Base-by-base conservation (phyloP, 2,797 vertebrate genomes). In the Sternarchorhynchus goeldii region DNA sequence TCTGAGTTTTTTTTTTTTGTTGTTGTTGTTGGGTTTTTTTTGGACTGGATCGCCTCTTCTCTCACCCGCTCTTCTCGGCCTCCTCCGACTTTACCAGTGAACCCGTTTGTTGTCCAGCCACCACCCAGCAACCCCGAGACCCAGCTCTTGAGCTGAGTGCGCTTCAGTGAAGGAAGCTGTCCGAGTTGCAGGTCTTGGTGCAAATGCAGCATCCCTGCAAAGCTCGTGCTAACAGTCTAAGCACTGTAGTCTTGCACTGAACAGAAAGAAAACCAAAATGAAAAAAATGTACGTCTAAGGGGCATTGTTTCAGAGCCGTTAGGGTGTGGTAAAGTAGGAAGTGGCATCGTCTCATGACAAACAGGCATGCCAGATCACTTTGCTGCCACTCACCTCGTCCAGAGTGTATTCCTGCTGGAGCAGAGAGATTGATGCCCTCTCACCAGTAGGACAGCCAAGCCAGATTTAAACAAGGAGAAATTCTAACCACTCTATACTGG, bases 11-110 rank as follows among this genome's bases (percentile, higher is more conserved):
- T 39, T 39, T 1, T 4, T 39, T 1, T 7, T 4, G 36, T 39
- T 39, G 4, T 39, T 39, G 7, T 45, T 45, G 7, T 50, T 12
- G 12, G 12, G 1, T 50, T 45, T 74, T 74, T 76, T 79, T 85
- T 81, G 41, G 8, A 62, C 45, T 73, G 83, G 78, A 83, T 78
- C 45, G 18, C 55, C 5, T 71, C 59, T 20, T 76, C 56, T 76
- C 72, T 34, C 6, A 25, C 73, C 25, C 57, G 2, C 62, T 57
- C 3, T 25, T 73, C 32, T 70, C 4, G 4, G 34, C 65, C 31
- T 57, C 65, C 25, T 75, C 16, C 8, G 25, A 25, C 25, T 21
- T 57, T 71, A 18, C 57, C 41, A 45, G 64, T 34, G 57, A 72
- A 63, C 34, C 2, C 63, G 6, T 59, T 8, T 56, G 31, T 21